These are phyloP conservation scores for Characodon lateralis DNA, from an alignment of 2,797 vertebrate genomes.

Conservation along the genomic window DNA sequence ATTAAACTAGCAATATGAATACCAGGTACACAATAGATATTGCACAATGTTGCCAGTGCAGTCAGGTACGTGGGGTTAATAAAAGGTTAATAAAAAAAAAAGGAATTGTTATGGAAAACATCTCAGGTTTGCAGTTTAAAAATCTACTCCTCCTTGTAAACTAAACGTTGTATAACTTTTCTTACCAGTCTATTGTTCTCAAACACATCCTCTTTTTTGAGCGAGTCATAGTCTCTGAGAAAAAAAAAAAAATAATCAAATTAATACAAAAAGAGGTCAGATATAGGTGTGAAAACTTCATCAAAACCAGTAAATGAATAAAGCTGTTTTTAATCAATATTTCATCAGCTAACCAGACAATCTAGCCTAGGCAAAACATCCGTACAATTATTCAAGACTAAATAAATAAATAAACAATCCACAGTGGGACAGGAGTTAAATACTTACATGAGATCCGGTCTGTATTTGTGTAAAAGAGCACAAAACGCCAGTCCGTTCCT, in stretches of 20 bases:
- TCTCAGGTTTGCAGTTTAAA: conserved; percentile 10
- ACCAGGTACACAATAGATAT: conserved; percentile 16
- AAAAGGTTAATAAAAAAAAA: neutral
- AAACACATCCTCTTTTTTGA: conserved; percentile 92
- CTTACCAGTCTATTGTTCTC: conserved; percentile 96
- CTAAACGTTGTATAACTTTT: conserved; percentile 39
- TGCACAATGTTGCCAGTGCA: neutral
- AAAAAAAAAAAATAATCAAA: conserved; percentile 17
- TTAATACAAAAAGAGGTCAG: neutral
- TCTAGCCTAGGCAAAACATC: too few relatives aligned
- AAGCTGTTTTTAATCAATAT: neutral
- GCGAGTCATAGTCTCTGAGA: conserved; percentile 89
- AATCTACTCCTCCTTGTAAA: conserved; percentile 8
- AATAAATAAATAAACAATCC: neutral
- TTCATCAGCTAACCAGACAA: neutral
- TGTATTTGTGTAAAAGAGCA: conserved; percentile 93
- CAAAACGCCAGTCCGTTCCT: conserved; percentile 95
- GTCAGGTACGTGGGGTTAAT: conserved; percentile 10
- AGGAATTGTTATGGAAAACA: conserved; percentile 12
- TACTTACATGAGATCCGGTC: conserved; percentile 95
- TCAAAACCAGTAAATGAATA: neutral
- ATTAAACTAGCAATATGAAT: conserved; percentile 27
- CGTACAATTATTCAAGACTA: neutral
- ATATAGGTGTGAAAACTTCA: neutral
- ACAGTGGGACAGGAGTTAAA: neutral